Evolutionary conservation across 2,113 vertebrate species (phyloP), one percentile per base, ranked within the genome.

Genomic region (Synchiropus splendidus): DNA sequence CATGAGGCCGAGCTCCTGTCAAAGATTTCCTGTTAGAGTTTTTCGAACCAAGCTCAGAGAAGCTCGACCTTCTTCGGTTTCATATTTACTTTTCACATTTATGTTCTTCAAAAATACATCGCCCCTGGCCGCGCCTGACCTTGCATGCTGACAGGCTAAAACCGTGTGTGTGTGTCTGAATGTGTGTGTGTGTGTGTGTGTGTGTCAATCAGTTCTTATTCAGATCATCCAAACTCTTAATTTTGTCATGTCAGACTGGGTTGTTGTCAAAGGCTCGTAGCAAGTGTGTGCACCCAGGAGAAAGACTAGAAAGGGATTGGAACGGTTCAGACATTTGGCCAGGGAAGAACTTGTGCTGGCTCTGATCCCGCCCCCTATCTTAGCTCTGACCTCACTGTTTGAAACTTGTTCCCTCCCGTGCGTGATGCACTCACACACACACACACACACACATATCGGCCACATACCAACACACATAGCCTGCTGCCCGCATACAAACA

Each of bases 331-430:
- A 49, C 58, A 51, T 64, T 65, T 51, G 30, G 21, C 36, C 46
- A 58, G 51, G 65, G 68, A 70, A 49, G 54, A 31, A 60, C 54
- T 56, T 53, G 43, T 31, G 55, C 59, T 74, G 67, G 60, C 52
- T 55, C 43, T 39, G 54, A 48, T 48, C 77, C 78, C 75, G 27
- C 74, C 79, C 64, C 57, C 45, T 76, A 77, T 70, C 74, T 78
- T 42, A 58, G 63, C 70, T 53, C 59, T 79, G 76, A 81, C 71
- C 75, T 83, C 77, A 83, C 21, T 27, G 61, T 55, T 61, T 67
- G 54, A 74, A 77, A 77, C 72, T 64, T 54, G 54, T 65, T 61
- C 51, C 67, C 58, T 56, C 51, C 45, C 52, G 45, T 48, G 31
- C 56, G 40, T 51, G 39, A 45, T 21, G 5, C 48, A 37, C 16